Base-by-base conservation (phyloP, 2,113 vertebrate genomes). In the Pandion haliaetus region DNA sequence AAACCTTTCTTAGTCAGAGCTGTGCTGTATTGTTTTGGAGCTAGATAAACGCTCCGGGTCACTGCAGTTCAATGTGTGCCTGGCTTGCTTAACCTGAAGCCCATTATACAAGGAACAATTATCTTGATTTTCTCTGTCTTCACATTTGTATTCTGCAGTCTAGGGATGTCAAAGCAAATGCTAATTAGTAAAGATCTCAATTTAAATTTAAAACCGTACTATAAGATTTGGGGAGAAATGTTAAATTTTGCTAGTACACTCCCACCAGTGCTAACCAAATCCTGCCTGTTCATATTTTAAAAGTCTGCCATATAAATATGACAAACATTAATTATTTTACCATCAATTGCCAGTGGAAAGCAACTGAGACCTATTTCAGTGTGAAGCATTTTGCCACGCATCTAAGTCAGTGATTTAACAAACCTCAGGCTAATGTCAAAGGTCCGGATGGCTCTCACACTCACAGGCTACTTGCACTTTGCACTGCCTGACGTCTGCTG, bases 51-150 rank as follows among this genome's bases (percentile, higher is more conserved):
- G 89, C 80, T 97, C 45, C 0, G 17, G 93, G 96, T 95, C 95
- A 96, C 82, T 76, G 73, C 23, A 44, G 77, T 86, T 94, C 91
- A 85, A 11, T 81, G 63, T 86, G 79, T 49, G 81, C 40, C 50
- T 71, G 52, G 32, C 57, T 94, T 93, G 87, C 78, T 91, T 88
- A 70, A 79, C 71, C 82, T 45, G 57, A 63, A 93, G 61, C 24
- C 54, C 69, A 83, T 74, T 86, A 82, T 88, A 26, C 10, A 23
- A 86, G 62, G 72, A 97, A 97, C 82, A 94, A 96, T 95, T 85
- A 88, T 32, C 86, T 32, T 29, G 29, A 50, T 67, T 91, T 87
- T 84, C 74, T 85, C 57, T 61, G 13, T 71, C 66, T 55, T 57
- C 81, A 57, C 54, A 55, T 77, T 88, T 81, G 26, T 95, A 52